Conservation (phyloP, 2,113 vertebrate species). For the Chlamydotis undulata region DNA sequence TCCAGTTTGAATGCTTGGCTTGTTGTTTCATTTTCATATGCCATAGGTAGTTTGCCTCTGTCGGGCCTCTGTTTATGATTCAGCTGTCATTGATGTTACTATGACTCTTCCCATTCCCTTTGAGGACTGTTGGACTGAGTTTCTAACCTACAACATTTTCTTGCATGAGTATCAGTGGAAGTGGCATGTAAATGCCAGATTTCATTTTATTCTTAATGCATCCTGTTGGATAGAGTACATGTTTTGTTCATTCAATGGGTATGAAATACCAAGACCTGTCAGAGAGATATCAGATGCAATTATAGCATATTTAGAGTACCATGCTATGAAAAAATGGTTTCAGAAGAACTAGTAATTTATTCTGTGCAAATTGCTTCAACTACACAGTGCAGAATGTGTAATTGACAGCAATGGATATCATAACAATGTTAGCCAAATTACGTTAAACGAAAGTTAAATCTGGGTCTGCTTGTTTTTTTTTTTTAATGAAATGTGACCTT, state of each 20-base stretch:
- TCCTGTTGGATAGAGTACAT: neutral
- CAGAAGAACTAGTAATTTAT: conserved; percentile 50
- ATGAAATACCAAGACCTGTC: conserved; percentile 6
- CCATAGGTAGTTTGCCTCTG: neutral
- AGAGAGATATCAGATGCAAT: conserved; percentile 39
- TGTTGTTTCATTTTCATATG: neutral
- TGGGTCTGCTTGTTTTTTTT: neutral
- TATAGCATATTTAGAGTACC: conserved; percentile 30
- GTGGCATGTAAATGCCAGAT: neutral
- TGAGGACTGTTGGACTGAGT: neutral
- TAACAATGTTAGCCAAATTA: conserved; percentile 1
- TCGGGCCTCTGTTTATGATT: neutral
- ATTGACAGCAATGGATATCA: conserved; percentile 21
- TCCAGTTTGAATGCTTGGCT: neutral
- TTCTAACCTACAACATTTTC: neutral
- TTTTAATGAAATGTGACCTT: neutral
- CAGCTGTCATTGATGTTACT: neutral
- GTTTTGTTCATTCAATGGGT: neutral
- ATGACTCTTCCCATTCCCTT: neutral
- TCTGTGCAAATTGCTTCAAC: conserved; percentile 23
- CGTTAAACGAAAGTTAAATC: neutral
- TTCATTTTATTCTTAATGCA: conserved; percentile 11
- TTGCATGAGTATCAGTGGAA: neutral
- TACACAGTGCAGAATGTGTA: neutral
- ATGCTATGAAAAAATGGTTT: conserved; percentile 24